Conservation (phyloP, 2,113 vertebrate genomes). For the Mesembrinibis cayennensis region DNA sequence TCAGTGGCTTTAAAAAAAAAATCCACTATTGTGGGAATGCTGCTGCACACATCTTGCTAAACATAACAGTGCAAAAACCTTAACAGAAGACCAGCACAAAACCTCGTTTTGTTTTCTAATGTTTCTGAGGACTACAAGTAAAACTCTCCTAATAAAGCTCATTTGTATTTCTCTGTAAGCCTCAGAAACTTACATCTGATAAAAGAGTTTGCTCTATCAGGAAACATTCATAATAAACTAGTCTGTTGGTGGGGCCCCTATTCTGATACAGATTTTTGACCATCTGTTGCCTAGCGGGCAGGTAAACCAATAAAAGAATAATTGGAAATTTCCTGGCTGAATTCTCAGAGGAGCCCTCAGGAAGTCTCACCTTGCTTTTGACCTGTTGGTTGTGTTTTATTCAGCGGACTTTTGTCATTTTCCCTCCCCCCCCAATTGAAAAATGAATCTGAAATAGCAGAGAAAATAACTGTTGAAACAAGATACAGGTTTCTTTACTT, state of each 20-base stretch:
- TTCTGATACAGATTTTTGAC: neutral
- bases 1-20: neutral
- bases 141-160: neutral
- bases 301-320: conserved; percentile 26
- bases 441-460: neutral
- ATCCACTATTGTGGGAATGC: neutral
- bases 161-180: neutral
- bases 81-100: neutral
- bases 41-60: neutral
- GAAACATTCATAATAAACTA: neutral
- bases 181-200: neutral
- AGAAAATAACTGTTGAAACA: neutral
- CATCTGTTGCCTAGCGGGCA: conserved; percentile 23
- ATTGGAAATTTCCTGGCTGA: conserved; percentile 5
- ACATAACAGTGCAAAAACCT: neutral
- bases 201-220: neutral
- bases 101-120: neutral
- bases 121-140: neutral
- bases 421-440: neutral
- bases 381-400: conserved; percentile 1
- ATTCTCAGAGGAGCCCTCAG: neutral
- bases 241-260: neutral
- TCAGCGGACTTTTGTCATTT: neutral
- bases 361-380: conserved; percentile 39
- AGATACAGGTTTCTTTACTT: neutral